Evolutionary conservation across 2,797 vertebrate species (phyloP), one percentile per base, ranked within the genome.

Genomic region (Glyptemys insculpta): DNA sequence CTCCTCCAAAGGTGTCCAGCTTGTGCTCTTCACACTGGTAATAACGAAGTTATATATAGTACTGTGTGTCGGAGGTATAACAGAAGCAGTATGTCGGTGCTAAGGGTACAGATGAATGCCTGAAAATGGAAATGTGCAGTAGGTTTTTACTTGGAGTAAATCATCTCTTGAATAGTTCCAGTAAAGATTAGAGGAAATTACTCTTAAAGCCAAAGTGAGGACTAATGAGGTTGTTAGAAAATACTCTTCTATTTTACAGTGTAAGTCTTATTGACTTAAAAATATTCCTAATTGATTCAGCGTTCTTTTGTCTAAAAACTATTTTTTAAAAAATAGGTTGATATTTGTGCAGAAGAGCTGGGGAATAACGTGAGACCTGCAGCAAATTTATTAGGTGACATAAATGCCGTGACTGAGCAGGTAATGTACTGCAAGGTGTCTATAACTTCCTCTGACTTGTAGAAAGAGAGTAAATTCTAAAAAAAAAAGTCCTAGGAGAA

Each of bases 271-370:
- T 79, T 91, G 49, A 86, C 81, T 49, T 79, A 31, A 5, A 87
- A 87, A 74, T n/a, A 81, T 8, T 4, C 79, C 29, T 47, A 72
- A 72, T 6, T 72, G n/a, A 41, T 37, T 76, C 81, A 62, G 50
- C 89, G 47, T 62, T 23, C 8, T 81, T n/a, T 44, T 83, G 4
- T 62, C 94, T 86, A 93, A 8, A 1, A 86, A 10, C 19, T 25
- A 8, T 90, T 96, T 52, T 91, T 65, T 93, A 88, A 49, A 88
- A 91, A 92, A 53, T 79, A 99, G 99, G 97, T 99, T 94, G 99
- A 99, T 97, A 98, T 99, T 95, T 99, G 99, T 98, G 98, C 99
- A 54, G 99, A 99, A 97, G 99, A 99, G 97, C 96, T 99, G 96
- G 99, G 99, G 41, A 99, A 99, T 97, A 99, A 99, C 5, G 98